Percentiles rank a stretch among this genome's conserved stretches.
Conservation (phyloP, 2,113 vertebrate genomes). For the Puffinus mauretanicus region DNA sequence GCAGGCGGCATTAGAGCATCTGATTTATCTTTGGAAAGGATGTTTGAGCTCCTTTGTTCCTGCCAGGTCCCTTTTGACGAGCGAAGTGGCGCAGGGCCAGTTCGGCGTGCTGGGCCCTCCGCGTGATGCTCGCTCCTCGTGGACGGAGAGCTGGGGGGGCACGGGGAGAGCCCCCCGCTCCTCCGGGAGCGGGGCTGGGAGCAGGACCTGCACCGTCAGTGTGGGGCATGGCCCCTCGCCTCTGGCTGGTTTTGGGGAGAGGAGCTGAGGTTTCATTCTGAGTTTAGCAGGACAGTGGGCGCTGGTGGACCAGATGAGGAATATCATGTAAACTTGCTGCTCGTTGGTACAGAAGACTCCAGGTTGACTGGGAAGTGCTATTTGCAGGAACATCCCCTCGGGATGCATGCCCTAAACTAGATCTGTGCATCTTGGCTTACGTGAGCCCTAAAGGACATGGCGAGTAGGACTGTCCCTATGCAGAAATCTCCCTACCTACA, state of each 20-base stretch:
- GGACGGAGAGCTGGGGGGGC: neutral
- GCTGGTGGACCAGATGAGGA: neutral
- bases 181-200: neutral
- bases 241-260: neutral
- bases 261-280: neutral
- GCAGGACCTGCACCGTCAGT: neutral
- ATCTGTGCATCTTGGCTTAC: neutral
- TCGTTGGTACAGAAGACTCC: rapidly evolving
- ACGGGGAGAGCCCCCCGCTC: rapidly evolving
- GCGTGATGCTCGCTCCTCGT: rapidly evolving
- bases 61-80: neutral
- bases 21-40: constrained; percentile 62
- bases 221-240: rapidly evolving
- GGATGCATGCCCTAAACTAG: rapidly evolving
- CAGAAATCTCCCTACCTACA: neutral
- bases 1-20: constrained; percentile 46
- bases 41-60: constrained; percentile 51
- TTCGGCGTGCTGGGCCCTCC: rapidly evolving
- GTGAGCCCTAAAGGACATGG: neutral
- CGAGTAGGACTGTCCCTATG: neutral
- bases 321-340: neutral
- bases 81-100: neutral
- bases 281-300: rapidly evolving
- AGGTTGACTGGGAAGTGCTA: neutral
- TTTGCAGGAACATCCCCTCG: neutral